A percentile compares a stretch with the other conserved stretches of the same genome.
Evolutionary conservation across 1,140 invertebrate genomes (phyloP).

Genomic region (Calephelis nemesis): DNA sequence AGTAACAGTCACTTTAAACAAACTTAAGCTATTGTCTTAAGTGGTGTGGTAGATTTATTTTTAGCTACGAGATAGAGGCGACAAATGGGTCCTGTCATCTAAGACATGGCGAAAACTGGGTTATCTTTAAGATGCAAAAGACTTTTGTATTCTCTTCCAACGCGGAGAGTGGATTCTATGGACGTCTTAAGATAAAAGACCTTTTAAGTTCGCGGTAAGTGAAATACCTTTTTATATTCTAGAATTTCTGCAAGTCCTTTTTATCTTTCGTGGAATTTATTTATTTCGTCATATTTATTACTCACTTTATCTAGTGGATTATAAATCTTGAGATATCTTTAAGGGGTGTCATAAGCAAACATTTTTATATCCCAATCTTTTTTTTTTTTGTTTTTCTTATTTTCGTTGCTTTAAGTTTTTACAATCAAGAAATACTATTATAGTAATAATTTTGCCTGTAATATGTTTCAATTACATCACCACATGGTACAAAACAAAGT

Average conservation of each 20-base stretch:
- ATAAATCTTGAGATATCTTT: no score
- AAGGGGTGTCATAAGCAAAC: no score
- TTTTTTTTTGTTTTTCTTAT: no score
- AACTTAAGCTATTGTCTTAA: constrained; percentile 20
- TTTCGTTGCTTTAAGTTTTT: no score
- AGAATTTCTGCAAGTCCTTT: not conserved
- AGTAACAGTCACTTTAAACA: constrained; percentile 9
- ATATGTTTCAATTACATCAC: no score
- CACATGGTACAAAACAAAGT: no score
- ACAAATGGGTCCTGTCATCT: constrained; percentile 37
- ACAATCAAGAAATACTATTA: no score
- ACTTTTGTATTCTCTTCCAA: constrained; percentile 29
- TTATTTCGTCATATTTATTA: no score
- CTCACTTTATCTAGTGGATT: no score
- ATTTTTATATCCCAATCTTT: no score
- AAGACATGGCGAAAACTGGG: constrained; percentile 35
- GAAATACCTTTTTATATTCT: constrained; percentile 15
- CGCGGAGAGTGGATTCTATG: constrained; percentile 29
- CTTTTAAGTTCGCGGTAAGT: constrained; percentile 27
- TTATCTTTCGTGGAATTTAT: not conserved
- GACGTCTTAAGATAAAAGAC: constrained; percentile 32
- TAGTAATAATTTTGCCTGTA: no score
- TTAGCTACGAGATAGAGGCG: constrained; percentile 25
- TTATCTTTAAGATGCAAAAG: constrained; percentile 37
- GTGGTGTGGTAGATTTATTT: constrained; percentile 26